These are phyloP conservation scores for Portevinia maculata DNA, from an alignment of 2,888 invertebrate species.

Conservation along the genomic window DNA sequence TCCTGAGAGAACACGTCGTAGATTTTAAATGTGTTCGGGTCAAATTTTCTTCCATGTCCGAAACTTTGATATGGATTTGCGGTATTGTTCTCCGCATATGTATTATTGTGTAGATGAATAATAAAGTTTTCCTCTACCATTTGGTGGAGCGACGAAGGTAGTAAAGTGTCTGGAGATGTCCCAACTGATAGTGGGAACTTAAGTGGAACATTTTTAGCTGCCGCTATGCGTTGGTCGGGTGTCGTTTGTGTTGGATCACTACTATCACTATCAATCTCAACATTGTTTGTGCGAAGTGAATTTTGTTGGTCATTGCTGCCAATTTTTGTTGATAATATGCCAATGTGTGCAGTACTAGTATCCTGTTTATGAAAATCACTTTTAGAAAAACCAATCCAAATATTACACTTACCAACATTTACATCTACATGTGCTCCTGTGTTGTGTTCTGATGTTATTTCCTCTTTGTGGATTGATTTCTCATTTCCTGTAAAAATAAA, in stretches of 20 bases:
- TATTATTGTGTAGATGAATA: conserved; percentile 34
- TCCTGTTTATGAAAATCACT: conserved; percentile 76
- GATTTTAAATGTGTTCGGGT: conserved; percentile 60
- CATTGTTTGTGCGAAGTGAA: conserved; percentile 74
- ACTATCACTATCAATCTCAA: conserved; percentile 75
- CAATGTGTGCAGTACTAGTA: conserved; percentile 77
- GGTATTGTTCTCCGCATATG: conserved; percentile 31
- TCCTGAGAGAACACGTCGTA: conserved; percentile 58
- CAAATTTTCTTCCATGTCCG: conserved; percentile 45
- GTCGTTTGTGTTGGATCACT: conserved; percentile 44
- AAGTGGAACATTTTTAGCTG: conserved; percentile 20
- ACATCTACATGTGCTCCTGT: conserved; percentile 76
- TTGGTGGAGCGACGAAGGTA: conserved; percentile 22
- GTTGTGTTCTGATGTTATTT: background rate
- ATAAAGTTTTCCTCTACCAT: conserved; percentile 36
- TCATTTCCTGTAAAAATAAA: conserved; percentile 21
- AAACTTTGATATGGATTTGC: conserved; percentile 16
- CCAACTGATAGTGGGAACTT: conserved; percentile 45
- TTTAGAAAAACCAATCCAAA: conserved; percentile 75
- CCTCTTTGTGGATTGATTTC: background rate
- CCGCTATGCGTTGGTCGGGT: conserved; percentile 7
- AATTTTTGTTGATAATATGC: conserved; percentile 76
- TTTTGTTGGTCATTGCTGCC: conserved; percentile 77
- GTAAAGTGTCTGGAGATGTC: conserved; percentile 43
- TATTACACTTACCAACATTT: conserved; percentile 78